Evolutionary conservation across 2,888 invertebrate genomes (phyloP), one percentile per base, ranked within the genome.

Genomic region (Acrobasis consociella): DNA sequence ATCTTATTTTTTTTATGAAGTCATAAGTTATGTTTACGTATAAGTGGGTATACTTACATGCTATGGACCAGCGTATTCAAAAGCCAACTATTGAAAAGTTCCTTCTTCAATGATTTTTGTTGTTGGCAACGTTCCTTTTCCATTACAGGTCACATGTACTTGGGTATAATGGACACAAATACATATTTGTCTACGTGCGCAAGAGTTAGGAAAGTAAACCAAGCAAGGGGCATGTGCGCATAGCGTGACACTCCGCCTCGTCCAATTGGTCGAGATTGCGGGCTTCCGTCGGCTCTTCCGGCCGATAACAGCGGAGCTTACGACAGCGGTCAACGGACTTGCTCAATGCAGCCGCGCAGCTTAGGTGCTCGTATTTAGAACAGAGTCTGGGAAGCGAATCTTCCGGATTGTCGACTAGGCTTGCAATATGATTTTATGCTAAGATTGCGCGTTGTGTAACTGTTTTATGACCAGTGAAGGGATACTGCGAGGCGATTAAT

Each of bases 211-310:
- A 74, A 73, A 75, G 72, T 72, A 73, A 69, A 74, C 71, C 66
- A 68, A 77, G 79, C 78, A 79, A 73, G 82, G 81, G 82, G 80
- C 91, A 91, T 87, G 91, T 81, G 83, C 87, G 77, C 72, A 73
- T 81, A 76, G 85, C 91, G 87, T 91, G 91, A 89, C 90, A 83
- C 78, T 75, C 73, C 77, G 60, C 72, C 77, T 78, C 85, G 83
- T 85, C 91, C 91, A 92, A 92, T 92, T 92, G 91, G 89, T 85
- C 79, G 90, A 91, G 91, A 92, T 92, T 92, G 91, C 89, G 85
- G 80, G 81, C 82, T 90, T 92, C 92, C 92, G 91, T 80, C 83
- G 76, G 68, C 77, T 78, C 87, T 92, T 91, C 92, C 92, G 91
- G 82, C 74, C 83, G 90, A 89, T 91, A 91, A 85, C 88, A 83